phyloP scores from a whole-genome alignment of 2,888 invertebrate genomes.

The Cloeon dipterum region DNA sequence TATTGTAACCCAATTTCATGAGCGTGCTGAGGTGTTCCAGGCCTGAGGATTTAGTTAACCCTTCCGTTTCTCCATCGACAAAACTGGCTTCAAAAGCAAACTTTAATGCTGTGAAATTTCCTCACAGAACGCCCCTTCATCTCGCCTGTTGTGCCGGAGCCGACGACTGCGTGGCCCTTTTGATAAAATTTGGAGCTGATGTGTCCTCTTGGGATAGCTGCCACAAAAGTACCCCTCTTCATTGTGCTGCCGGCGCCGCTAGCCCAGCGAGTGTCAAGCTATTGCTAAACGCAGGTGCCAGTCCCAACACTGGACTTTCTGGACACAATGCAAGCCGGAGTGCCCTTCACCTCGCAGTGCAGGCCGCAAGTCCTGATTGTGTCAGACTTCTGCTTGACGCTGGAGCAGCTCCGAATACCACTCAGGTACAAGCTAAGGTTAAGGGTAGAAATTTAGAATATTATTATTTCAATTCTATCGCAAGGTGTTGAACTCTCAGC shows the following conservation, averaged over 20 bases:
- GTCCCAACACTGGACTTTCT: slow-evolving; percentile 44
- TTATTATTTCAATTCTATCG: no score
- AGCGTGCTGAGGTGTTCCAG: no score
- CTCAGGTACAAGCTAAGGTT: no score
- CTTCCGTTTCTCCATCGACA: no score
- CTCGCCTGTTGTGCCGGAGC: slow-evolving; percentile 56
- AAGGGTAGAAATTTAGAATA: no score
- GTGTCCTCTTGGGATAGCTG: slow-evolving; percentile 49
- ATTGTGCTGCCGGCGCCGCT: slow-evolving; percentile 48
- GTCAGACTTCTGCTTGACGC: slow-evolving; percentile 45
- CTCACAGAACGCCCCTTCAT: slow-evolving; percentile 48
- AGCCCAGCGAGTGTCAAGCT: slow-evolving; percentile 33
- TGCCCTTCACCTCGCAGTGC: slow-evolving; percentile 65
- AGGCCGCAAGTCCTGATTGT: slow-evolving; percentile 49
- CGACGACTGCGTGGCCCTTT: slow-evolving; percentile 39
- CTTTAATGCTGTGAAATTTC: no score
- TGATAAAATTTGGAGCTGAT: slow-evolving; percentile 42
- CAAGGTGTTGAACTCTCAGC: no score
- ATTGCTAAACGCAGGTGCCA: slow-evolving; percentile 47
- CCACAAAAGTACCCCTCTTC: slow-evolving; percentile 46
- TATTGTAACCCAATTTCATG: no score
- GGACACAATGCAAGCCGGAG: slow-evolving; percentile 27
- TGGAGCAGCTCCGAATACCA: slow-evolving; percentile 63
- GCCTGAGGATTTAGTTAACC: no score
- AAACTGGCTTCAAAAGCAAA: no score